Evolutionary conservation across 2,797 vertebrate species (phyloP).

Genomic region (Apogon hyalosoma): DNA sequence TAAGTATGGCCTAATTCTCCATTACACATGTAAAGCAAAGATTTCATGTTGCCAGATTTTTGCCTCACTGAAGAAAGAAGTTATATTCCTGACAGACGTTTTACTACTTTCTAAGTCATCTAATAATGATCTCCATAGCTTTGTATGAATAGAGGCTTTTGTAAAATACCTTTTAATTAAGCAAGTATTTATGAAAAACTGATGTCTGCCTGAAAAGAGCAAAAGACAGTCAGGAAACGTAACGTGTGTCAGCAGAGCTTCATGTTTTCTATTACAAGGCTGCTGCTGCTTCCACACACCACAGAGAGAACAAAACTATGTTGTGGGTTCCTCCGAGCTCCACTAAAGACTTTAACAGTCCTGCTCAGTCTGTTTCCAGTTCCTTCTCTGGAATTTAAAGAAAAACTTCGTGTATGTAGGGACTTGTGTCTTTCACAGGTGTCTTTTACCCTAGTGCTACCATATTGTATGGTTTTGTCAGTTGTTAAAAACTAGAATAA

Average conservation of each 20-base stretch:
- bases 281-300: constrained; percentile 58
- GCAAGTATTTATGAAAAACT: neutral
- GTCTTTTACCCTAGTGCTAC: neutral
- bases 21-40: no score
- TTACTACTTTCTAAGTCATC: no score
- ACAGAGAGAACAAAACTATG: constrained; percentile 64
- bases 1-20: no score
- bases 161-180: no score
- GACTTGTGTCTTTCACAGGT: constrained; percentile 21
- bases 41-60: no score
- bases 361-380: constrained; percentile 38
- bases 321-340: constrained; percentile 66
- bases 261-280: constrained; percentile 73
- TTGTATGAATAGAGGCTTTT: no score
- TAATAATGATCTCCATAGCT: no score
- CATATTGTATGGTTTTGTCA: neutral
- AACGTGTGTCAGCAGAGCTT: constrained; percentile 52
- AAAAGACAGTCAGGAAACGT: constrained; percentile 24
- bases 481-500: constrained; percentile 24
- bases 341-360: constrained; percentile 71
- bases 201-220: constrained; percentile 5
- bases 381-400: constrained; percentile 45
- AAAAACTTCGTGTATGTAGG: no score
- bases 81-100: no score
- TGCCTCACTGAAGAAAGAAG: no score